These are phyloP conservation scores for Dicentrarchus labrax DNA, from an alignment of 2,113 vertebrate genomes.

Conservation along the genomic window DNA sequence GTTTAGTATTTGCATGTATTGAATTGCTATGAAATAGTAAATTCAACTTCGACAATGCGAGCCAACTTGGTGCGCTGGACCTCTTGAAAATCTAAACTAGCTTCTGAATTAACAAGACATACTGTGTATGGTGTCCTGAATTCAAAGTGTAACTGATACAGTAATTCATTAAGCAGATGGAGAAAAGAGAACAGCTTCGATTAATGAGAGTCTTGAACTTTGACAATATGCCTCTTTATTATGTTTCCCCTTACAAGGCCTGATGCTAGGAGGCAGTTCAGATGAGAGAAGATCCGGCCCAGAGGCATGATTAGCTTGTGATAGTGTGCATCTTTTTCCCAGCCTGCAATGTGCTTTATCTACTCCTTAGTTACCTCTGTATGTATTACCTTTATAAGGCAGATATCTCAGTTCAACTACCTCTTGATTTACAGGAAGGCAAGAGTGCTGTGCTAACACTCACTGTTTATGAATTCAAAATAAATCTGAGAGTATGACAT, in stretches of 20 bases:
- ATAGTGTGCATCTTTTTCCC: slow-evolving; percentile 52
- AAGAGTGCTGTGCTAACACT: neutral
- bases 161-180: slow-evolving; percentile 37
- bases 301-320: slow-evolving; percentile 52
- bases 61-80: slow-evolving; percentile 3
- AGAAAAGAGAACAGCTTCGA: slow-evolving; percentile 43
- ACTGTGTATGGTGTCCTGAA: neutral
- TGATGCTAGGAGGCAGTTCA: slow-evolving; percentile 63
- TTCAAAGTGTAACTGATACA: slow-evolving; percentile 39
- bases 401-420: neutral
- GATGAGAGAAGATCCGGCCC: slow-evolving; percentile 63
- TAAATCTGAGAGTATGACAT: neutral
- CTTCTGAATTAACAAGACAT: slow-evolving; percentile 14
- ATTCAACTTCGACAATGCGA: slow-evolving; percentile 7
- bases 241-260: slow-evolving; percentile 62
- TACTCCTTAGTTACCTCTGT: slow-evolving; percentile 19
- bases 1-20: slow-evolving; percentile 45
- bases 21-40: slow-evolving; percentile 20
- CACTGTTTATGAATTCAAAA: slow-evolving; percentile 9
- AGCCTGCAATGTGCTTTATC: slow-evolving; percentile 39
- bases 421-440: slow-evolving; percentile 13
- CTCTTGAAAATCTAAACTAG: slow-evolving; percentile 31
- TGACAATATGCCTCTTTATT: slow-evolving; percentile 66
- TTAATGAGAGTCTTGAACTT: slow-evolving; percentile 65
- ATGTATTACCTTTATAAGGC: neutral